Percentiles rank a stretch among this genome's conserved stretches.
These are phyloP conservation scores for Hydropsyche betteni DNA, from an alignment of 2,888 invertebrate genomes.

Conservation along the genomic window DNA sequence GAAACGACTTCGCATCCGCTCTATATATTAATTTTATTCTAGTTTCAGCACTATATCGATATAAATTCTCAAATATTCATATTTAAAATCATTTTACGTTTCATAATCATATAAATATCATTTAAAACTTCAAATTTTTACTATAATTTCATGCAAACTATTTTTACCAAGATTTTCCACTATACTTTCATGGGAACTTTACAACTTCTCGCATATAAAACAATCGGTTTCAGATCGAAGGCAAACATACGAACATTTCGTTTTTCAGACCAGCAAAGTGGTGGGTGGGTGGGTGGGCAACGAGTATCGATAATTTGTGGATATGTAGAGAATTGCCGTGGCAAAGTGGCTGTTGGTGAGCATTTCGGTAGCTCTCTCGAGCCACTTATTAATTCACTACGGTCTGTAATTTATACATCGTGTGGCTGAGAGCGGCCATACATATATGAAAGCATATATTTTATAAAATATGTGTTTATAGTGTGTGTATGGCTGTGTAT, in stretches of 20 bases:
- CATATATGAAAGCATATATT: neutral
- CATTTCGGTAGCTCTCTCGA: constrained; percentile 43
- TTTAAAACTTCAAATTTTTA: too few species aligned
- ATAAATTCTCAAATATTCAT: too few species aligned
- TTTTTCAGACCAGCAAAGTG: too few species aligned
- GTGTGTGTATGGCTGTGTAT: neutral
- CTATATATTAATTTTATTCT: constrained; percentile 14
- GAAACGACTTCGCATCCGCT: constrained; percentile 25
- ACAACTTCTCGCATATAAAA: too few species aligned
- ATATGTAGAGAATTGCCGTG: constrained; percentile 28
- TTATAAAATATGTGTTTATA: constrained; percentile 4
- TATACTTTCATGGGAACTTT: too few species aligned
- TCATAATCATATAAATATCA: too few species aligned
- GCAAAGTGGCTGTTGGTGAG: constrained; percentile 34
- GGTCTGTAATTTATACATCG: constrained; percentile 42
- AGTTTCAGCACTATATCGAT: neutral
- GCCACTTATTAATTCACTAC: constrained; percentile 45
- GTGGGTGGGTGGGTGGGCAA: too few species aligned
- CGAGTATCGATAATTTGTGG: constrained; percentile 25
- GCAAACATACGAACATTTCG: too few species aligned
- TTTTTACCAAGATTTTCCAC: too few species aligned
- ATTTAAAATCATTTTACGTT: too few species aligned
- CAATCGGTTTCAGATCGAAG: too few species aligned
- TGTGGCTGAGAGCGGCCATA: constrained; percentile 15
- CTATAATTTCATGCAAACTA: too few species aligned